Base-by-base conservation (phyloP, 2,888 invertebrate genomes). In the Oscheius sp. region DNA sequence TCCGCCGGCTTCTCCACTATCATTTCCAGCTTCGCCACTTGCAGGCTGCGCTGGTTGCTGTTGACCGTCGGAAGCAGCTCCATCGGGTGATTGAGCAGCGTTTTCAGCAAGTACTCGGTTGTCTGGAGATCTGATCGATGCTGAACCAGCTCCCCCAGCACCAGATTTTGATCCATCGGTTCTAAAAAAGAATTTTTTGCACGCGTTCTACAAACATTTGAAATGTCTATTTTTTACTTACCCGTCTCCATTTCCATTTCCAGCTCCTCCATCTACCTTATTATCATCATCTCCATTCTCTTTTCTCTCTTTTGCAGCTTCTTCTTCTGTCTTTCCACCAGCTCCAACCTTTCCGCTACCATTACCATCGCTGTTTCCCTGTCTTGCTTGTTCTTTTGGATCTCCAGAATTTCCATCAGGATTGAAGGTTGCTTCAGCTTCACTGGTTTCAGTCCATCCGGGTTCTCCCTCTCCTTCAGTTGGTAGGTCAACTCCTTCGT, bases 111-210 rank as follows among this genome's bases (percentile, higher is more conserved):
- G n/a, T n/a, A n/a, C n/a, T n/a, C n/a, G n/a, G n/a, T 28, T 49
- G 20, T 17, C n/a, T 45, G n/a, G n/a, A n/a, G n/a, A n/a, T n/a
- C n/a, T n/a, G n/a, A n/a, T n/a, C n/a, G n/a, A n/a, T n/a, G n/a
- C n/a, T n/a, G n/a, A n/a, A n/a, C 28, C 44, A n/a, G 24, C 17
- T 44, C 22, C 67, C 54, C 24, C 64, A 45, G 45, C 64, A 26
- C 47, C 68, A 32, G 50, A 36, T 38, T 26, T n/a, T n/a, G n/a
- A n/a, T n/a, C n/a, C n/a, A n/a, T n/a, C 20, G 20, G 44, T 20
- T n/a, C n/a, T n/a, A n/a, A 20, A 4, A 41, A 6, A 5, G 28
- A 12, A 5, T n/a, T n/a, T n/a, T n/a, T n/a, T n/a, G n/a, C n/a
- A n/a, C n/a, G n/a, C n/a, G n/a, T n/a, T n/a, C n/a, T n/a, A n/a